phyloP scores from a whole-genome alignment of 2,113 vertebrate species.

The Nicator chloris region DNA sequence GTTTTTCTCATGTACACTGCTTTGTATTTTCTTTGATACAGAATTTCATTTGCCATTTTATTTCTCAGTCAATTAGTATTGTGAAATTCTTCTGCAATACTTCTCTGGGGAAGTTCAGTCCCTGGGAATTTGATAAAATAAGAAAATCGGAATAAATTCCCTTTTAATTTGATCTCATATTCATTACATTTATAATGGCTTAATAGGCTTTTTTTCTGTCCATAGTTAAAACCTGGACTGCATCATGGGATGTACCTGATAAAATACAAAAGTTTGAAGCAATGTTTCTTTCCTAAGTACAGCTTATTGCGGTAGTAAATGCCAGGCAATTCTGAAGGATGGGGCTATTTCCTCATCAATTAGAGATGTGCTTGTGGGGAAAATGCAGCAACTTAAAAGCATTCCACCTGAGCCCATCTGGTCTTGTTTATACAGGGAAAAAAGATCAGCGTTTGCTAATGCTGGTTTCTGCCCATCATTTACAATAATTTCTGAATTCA shows the following conservation, averaged over 20 bases:
- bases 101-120: not conserved
- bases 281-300: not conserved
- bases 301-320: not conserved
- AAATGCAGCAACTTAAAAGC: not conserved
- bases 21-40: not conserved
- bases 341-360: constrained; percentile 7
- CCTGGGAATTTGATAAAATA: not conserved
- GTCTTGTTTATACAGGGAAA: not conserved
- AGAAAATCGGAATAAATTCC: not conserved
- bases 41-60: not conserved
- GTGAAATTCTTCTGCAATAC: not conserved
- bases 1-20: not conserved
- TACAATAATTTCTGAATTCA: not conserved
- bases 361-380: not conserved
- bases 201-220: not conserved
- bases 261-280: not conserved
- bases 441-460: not conserved
- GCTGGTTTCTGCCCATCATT: not conserved
- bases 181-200: not conserved
- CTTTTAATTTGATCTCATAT: not conserved
- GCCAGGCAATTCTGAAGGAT: constrained; percentile 19
- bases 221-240: not conserved
- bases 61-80: not conserved
- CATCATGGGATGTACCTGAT: not conserved
- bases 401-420: constrained; percentile 1